A percentile compares a stretch with the other conserved stretches of the same genome.
Evolutionary conservation across 2,797 vertebrate species (phyloP).

Genomic region (Galagoides demidoff): DNA sequence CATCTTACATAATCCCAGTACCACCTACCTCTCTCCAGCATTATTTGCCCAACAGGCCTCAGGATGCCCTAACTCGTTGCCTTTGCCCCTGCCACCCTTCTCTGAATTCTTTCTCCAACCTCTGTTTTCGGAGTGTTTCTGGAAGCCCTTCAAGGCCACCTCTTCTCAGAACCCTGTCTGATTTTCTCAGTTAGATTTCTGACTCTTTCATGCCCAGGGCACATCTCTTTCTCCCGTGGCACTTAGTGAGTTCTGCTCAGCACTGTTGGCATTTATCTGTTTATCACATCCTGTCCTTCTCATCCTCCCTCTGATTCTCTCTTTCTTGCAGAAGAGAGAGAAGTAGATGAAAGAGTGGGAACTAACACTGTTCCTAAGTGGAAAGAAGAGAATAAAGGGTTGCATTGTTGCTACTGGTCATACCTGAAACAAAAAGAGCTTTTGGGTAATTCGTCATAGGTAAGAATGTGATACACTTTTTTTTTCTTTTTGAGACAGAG

Average conservation of each 20-base stretch:
- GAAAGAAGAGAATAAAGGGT: background rate
- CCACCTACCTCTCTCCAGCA: background rate
- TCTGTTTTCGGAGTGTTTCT: background rate
- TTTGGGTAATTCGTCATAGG: background rate
- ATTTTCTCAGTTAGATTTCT: background rate
- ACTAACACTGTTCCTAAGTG: background rate
- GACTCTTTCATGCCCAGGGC: background rate
- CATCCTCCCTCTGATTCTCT: background rate
- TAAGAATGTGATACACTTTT: background rate
- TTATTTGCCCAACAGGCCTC: conserved; percentile 1
- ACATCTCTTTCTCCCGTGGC: background rate
- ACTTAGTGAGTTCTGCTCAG: background rate
- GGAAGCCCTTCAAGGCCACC: background rate
- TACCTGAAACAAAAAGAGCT: background rate
- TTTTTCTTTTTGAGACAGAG: no score
- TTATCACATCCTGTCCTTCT: background rate
- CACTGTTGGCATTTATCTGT: background rate
- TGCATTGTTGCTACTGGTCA: background rate
- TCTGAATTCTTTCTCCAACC: background rate
- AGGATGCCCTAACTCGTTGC: background rate
- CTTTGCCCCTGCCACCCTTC: background rate
- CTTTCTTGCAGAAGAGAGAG: background rate
- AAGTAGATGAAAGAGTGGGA: background rate
- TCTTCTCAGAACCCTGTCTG: background rate
- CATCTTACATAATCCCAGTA: background rate